Evolutionary conservation across 1,140 invertebrate genomes (phyloP).

Genomic region (Pseudobourletiella spinata): DNA sequence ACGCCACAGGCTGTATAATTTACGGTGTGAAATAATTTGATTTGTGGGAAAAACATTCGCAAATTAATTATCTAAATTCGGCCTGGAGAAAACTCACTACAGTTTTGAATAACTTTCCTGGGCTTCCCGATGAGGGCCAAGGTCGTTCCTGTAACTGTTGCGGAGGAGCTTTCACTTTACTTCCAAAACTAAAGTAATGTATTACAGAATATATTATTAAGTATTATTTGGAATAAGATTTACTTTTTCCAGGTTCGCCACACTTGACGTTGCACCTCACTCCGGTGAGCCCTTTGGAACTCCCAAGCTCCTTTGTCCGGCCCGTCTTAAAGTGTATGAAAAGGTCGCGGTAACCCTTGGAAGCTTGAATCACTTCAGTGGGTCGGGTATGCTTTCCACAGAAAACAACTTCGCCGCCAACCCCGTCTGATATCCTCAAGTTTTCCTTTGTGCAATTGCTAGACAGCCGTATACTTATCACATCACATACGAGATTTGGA

Average conservation of each 20-base stretch:
- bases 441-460: background rate
- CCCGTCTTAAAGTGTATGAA: background rate
- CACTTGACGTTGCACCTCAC: background rate
- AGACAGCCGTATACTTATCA: background rate
- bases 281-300: background rate
- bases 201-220: too few species aligned
- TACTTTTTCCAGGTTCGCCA: too few species aligned
- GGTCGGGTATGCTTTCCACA: background rate
- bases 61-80: too few species aligned
- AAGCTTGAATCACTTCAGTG: background rate
- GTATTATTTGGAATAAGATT: too few species aligned
- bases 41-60: too few species aligned
- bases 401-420: background rate
- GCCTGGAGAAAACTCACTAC: too few species aligned
- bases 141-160: too few species aligned
- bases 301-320: background rate
- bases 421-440: background rate
- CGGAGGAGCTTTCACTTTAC: too few species aligned
- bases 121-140: too few species aligned
- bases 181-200: too few species aligned
- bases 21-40: too few species aligned
- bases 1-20: background rate
- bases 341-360: background rate
- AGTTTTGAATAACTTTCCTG: too few species aligned
- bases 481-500: background rate